Evolutionary conservation across 1,140 invertebrate genomes (phyloP).

Genomic region (Mya arenaria): DNA sequence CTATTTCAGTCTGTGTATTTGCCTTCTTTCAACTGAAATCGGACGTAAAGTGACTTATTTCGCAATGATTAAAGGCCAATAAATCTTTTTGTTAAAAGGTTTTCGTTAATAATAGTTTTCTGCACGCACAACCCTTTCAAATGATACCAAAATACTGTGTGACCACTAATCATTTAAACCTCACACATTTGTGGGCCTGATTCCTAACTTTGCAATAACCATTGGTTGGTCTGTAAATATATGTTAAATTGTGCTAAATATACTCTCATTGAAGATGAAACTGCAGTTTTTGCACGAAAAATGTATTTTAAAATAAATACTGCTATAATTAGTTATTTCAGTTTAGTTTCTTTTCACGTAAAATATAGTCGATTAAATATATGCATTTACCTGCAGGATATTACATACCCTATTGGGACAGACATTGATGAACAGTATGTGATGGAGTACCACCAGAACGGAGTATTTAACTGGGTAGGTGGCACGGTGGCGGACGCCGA

Average conservation of each 20-base stretch:
- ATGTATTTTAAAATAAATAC: neutral
- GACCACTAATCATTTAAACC: no score
- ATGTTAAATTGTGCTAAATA: neutral
- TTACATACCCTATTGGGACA: slow-evolving; percentile 1
- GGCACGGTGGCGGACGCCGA: neutral
- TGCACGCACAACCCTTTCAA: no score
- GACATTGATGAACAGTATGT: slow-evolving; percentile 30
- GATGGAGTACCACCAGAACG: slow-evolving; percentile 34
- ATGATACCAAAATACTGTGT: no score
- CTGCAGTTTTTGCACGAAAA: neutral
- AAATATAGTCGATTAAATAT: no score
- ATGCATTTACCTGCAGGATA: slow-evolving; percentile 17
- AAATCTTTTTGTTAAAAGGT: no score
- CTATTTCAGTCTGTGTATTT: no score
- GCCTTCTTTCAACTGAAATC: no score
- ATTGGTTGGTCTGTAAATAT: neutral
- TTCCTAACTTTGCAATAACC: neutral
- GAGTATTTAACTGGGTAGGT: slow-evolving; percentile 37
- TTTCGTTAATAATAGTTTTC: no score
- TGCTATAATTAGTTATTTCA: neutral
- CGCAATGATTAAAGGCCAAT: no score
- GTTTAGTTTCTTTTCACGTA: neutral
- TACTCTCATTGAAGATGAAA: neutral
- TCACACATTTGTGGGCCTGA: no score
- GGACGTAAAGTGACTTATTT: no score